Conservation (phyloP, 1,140 invertebrate genomes). For the Lepidotrigona ventralis region DNA sequence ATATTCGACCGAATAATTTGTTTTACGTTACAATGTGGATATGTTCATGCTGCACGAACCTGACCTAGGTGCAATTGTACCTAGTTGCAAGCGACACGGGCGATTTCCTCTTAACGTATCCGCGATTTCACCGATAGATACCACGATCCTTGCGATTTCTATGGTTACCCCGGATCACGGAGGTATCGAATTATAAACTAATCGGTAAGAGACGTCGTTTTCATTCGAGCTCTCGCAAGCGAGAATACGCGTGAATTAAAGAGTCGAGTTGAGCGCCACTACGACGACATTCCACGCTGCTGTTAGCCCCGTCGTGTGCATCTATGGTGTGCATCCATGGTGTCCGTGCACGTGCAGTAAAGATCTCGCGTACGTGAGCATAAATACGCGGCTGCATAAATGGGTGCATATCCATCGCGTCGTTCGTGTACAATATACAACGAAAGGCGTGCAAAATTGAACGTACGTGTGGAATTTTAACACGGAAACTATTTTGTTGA, state of each 20-base stretch:
- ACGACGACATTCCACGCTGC: constrained; percentile 78
- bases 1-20: too few relatives aligned
- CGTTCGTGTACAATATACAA: background rate
- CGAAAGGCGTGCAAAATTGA: too few relatives aligned
- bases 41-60: constrained; percentile 17
- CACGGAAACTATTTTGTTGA: too few relatives aligned
- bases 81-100: background rate
- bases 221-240: background rate
- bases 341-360: constrained; percentile 67
- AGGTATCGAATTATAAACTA: background rate
- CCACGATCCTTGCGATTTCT: constrained; percentile 8
- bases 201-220: constrained; percentile 14
- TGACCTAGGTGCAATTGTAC: constrained; percentile 14
- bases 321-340: constrained; percentile 50
- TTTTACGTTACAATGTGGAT: too few relatives aligned
- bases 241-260: constrained; percentile 75
- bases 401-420: constrained; percentile 36
- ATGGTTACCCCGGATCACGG: background rate
- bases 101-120: constrained; percentile 6
- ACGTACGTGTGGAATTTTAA: too few relatives aligned
- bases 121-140: constrained; percentile 2
- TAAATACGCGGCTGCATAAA: constrained; percentile 55
- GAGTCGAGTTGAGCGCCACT: constrained; percentile 80
- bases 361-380: constrained; percentile 32
- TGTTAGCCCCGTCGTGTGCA: constrained; percentile 72